Evolutionary conservation across 64 coral and sea anemone species (phyloP).

Genomic region (Pocillopora damicornis): DNA sequence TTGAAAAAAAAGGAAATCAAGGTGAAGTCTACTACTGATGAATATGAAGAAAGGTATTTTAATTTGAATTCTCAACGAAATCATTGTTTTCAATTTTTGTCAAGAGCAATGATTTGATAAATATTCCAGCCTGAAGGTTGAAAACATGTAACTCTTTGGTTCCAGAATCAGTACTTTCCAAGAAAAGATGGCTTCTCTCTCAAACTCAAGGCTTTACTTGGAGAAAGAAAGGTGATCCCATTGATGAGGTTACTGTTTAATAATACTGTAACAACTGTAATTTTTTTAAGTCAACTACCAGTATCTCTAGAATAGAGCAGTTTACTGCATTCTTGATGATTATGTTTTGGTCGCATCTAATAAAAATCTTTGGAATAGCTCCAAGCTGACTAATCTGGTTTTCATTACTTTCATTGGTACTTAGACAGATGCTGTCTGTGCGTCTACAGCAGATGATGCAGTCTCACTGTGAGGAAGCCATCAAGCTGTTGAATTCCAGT

Average conservation of each 20-base stretch:
- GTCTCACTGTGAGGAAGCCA: conserved; percentile 75
- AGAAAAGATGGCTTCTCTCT: conserved; percentile 78
- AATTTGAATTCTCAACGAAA: not conserved
- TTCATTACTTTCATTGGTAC: not conserved
- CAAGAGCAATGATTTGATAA: not conserved
- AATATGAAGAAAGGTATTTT: conserved; percentile 81
- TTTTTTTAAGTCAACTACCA: not conserved
- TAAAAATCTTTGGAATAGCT: no score
- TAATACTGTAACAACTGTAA: not conserved
- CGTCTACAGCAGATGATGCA: conserved; percentile 90
- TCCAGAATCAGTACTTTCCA: conserved; percentile 34
- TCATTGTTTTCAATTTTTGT: not conserved
- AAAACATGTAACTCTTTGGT: not conserved
- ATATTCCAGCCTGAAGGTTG: not conserved
- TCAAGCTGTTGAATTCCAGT: conserved; percentile 34
- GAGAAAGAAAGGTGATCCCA: conserved; percentile 76
- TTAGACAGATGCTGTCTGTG: conserved; percentile 40
- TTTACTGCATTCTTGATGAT: not conserved
- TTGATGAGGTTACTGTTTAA: not conserved
- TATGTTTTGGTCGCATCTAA: no score
- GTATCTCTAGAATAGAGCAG: not conserved
- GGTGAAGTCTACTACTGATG: conserved; percentile 68
- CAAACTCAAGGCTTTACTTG: conserved; percentile 61
- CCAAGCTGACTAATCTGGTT: not conserved
- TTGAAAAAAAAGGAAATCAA: conserved; percentile 74